A percentile compares a stretch with the other conserved stretches of the same genome.
Conservation (phyloP, 2,797 vertebrate genomes). For the Steatocranus sp. region DNA sequence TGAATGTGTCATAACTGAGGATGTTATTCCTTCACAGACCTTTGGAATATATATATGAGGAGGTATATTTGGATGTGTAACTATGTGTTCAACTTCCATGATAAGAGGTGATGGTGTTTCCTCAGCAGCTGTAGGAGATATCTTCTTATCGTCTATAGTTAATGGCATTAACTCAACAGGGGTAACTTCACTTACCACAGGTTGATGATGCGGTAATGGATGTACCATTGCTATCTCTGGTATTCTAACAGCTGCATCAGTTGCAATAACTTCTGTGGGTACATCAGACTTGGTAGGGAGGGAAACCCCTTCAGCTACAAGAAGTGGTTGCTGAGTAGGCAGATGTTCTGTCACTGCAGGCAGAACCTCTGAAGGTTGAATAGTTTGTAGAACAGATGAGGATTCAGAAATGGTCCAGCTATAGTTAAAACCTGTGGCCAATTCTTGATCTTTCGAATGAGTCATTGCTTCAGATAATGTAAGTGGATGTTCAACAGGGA, state of each 20-base stretch:
- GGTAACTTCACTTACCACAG: neutral
- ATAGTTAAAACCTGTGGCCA: neutral
- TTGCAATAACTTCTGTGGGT: conserved; percentile 15
- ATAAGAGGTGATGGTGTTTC: neutral
- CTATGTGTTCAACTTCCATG: conserved; percentile 29
- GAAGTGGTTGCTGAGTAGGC: neutral
- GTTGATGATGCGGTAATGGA: neutral
- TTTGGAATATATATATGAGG: conserved; percentile 12
- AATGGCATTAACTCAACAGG: neutral
- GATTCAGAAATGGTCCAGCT: neutral
- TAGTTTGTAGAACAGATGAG: conserved; percentile 1
- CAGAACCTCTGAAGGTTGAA: conserved; percentile 2
- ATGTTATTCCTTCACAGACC: conserved; percentile 4
- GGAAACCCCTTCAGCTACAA: neutral
- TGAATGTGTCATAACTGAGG: conserved; percentile 31
- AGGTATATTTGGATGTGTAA: conserved; percentile 13
- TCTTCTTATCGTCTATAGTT: neutral
- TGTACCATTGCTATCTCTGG: conserved; percentile 26
- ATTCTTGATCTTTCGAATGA: conserved; percentile 7
- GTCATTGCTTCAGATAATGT: neutral
- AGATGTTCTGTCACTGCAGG: conserved; percentile 2
- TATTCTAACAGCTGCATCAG: conserved; percentile 7
- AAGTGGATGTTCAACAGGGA: conserved; percentile 8
- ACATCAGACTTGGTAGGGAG: conserved; percentile 10
- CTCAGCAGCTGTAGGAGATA: neutral